A percentile compares a stretch with the other conserved stretches of the same genome.
Conservation (phyloP, 2,888 invertebrate species). For the Notocelia uddmanniana region DNA sequence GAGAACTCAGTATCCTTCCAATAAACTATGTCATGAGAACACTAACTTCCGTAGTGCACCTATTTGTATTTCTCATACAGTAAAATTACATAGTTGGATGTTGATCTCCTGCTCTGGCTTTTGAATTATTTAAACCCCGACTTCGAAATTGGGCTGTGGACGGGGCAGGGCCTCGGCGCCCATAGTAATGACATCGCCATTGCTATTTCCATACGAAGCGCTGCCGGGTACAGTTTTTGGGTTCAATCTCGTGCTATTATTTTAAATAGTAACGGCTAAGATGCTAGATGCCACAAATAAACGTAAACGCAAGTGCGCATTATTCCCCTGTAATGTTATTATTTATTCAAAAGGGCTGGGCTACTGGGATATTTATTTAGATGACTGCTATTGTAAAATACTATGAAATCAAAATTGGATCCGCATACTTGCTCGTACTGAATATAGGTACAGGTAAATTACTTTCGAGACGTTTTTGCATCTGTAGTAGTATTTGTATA, state of each 20-base stretch:
- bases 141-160: slow-evolving; percentile 12
- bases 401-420: too few species aligned
- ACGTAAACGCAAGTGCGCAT: not conserved
- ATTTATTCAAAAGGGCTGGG: not conserved
- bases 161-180: not conserved
- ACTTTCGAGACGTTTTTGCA: too few species aligned
- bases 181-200: slow-evolving; percentile 10
- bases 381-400: too few species aligned
- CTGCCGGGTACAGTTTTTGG: slow-evolving; percentile 13
- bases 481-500: too few species aligned
- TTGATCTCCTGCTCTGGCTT: slow-evolving; percentile 16
- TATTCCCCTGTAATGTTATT: not conserved
- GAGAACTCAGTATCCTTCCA: not conserved
- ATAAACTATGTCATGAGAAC: slow-evolving; percentile 6
- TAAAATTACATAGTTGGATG: slow-evolving; percentile 27
- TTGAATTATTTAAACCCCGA: slow-evolving; percentile 28
- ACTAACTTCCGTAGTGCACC: slow-evolving; percentile 3
- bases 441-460: too few species aligned
- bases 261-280: not conserved
- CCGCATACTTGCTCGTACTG: too few species aligned
- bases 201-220: slow-evolving; percentile 20
- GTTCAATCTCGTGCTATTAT: slow-evolving; percentile 5
- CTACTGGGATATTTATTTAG: not conserved
- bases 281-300: not conserved
- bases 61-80: slow-evolving; percentile 1